These are phyloP conservation scores for Chamaedrilus cognettii DNA, from an alignment of 2,888 invertebrate genomes.

Conservation along the genomic window DNA sequence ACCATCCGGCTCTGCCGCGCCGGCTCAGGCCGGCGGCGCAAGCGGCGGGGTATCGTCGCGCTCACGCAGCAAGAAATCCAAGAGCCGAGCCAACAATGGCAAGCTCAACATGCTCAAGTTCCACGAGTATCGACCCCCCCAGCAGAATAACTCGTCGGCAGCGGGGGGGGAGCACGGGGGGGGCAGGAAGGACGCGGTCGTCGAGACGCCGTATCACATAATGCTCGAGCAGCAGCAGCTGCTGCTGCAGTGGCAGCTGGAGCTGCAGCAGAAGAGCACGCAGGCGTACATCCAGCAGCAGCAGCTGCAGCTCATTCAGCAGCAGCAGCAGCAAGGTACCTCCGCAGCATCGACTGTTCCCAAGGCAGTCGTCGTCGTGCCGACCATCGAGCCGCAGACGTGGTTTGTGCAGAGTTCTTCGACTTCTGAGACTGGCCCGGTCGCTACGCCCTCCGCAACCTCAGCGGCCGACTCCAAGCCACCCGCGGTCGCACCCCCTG, in stretches of 20 bases:
- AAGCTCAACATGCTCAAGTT: constrained; percentile 92
- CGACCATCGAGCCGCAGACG: constrained; percentile 9
- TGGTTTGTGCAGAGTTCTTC: background rate
- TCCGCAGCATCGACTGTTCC: constrained; percentile 8
- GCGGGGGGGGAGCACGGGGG: constrained; percentile 49
- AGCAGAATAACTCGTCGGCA: constrained; percentile 71
- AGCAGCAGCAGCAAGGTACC: background rate
- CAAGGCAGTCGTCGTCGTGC: background rate
- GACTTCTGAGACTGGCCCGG: too few relatives aligned
- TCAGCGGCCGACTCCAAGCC: constrained; percentile 5
- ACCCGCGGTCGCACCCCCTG: background rate
- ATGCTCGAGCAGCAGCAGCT: constrained; percentile 88
- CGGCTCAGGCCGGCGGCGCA: background rate
- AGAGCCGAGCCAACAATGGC: constrained; percentile 73
- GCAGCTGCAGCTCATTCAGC: background rate
- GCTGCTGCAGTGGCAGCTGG: constrained; percentile 83
- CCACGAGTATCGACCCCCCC: constrained; percentile 73
- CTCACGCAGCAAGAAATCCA: constrained; percentile 70
- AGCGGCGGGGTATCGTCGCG: constrained; percentile 5
- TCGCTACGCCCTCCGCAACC: background rate
- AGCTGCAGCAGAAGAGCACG: constrained; percentile 73
- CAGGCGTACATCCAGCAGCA: constrained; percentile 25
- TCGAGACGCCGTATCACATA: constrained; percentile 29
- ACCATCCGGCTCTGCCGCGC: constrained; percentile 4
- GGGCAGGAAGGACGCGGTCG: constrained; percentile 3